phyloP scores from a whole-genome alignment of 2,113 vertebrate genomes.

The Caloenas nicobarica region DNA sequence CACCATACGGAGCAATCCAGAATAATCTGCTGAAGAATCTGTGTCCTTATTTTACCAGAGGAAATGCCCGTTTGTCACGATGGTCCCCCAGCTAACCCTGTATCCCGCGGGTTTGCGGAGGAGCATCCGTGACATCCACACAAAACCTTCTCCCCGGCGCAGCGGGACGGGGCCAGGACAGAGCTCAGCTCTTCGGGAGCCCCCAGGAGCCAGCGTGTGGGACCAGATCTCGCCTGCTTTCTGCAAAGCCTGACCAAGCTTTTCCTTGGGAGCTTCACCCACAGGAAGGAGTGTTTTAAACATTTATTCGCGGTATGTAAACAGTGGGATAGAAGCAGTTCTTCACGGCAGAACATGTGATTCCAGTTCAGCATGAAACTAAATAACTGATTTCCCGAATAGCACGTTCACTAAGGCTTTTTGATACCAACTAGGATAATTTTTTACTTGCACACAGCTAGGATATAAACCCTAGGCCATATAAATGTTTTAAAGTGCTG shows the following conservation, averaged over 20 bases:
- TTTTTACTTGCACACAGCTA: neutral
- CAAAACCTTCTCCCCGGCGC: neutral
- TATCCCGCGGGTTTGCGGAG: neutral
- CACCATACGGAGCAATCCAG: neutral
- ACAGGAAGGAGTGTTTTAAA: constrained; percentile 9
- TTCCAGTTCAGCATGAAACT: constrained; percentile 33
- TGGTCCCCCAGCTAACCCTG: neutral
- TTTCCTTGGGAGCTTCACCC: neutral
- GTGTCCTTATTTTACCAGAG: neutral
- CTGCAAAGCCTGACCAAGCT: neutral
- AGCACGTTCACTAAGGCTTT: neutral
- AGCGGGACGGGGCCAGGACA: rapidly evolving
- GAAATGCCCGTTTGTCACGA: neutral
- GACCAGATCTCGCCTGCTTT: neutral
- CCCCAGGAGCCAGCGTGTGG: rapidly evolving
- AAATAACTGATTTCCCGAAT: constrained; percentile 51
- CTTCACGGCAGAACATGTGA: neutral
- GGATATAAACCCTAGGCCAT: neutral
- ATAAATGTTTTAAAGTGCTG: constrained; percentile 40
- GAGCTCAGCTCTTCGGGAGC: neutral
- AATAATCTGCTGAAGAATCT: neutral
- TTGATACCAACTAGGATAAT: constrained; percentile 24
- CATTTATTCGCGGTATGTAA: neutral
- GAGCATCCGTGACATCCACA: neutral
- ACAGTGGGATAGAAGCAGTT: constrained; percentile 19